A percentile compares a stretch with the other conserved stretches of the same genome.
phyloP scores from a whole-genome alignment of 2,797 vertebrate species.

The Aphelocoma californica region DNA sequence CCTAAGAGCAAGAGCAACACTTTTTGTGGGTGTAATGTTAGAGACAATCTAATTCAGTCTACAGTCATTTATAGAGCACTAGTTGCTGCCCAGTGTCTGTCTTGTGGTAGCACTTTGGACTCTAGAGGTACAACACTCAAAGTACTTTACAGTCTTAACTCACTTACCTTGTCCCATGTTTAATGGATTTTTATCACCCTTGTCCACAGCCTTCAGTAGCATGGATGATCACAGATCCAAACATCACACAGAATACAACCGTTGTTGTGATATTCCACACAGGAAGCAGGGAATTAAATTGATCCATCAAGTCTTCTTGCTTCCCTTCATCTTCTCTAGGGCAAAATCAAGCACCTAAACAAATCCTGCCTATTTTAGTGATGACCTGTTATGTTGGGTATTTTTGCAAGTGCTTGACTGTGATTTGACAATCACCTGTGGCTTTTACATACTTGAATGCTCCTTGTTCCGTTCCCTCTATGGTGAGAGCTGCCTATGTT shows the following conservation, averaged over 20 bases:
- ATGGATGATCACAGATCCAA: neutral
- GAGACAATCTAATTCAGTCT: neutral
- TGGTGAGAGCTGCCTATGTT: neutral
- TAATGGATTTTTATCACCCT: neutral
- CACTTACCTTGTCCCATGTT: neutral
- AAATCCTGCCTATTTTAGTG: neutral
- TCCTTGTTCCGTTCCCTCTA: neutral
- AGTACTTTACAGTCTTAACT: neutral
- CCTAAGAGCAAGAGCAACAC: neutral
- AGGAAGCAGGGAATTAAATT: neutral
- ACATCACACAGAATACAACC: neutral
- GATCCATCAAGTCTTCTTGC: neutral
- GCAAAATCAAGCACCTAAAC: neutral
- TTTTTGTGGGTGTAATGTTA: neutral
- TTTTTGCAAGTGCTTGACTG: neutral
- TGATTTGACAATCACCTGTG: neutral
- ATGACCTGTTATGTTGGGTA: neutral
- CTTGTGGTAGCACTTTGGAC: neutral
- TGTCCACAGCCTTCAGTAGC: neutral
- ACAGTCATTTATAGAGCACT: neutral
- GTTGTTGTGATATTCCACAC: neutral
- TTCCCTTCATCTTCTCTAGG: neutral
- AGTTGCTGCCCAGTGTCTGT: neutral
- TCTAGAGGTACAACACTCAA: neutral
- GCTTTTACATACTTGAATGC: neutral